phyloP scores from a whole-genome alignment of 1,140 invertebrate genomes.

The Sycophaga agraensis region DNA sequence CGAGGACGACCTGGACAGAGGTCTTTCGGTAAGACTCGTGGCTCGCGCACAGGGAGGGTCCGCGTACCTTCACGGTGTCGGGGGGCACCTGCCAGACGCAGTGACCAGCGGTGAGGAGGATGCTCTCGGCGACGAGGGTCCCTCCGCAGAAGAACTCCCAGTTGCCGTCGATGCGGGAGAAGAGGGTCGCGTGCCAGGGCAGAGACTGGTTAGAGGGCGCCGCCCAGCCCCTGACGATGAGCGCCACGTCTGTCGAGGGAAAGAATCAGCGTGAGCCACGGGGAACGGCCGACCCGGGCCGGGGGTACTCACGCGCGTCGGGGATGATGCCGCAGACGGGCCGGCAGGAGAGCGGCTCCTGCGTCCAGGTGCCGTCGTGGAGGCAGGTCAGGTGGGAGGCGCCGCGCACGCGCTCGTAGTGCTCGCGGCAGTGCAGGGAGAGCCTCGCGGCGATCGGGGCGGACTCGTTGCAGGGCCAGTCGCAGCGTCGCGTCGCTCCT shows the following conservation, averaged over 20 bases:
- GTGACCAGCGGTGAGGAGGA: constrained; percentile 54
- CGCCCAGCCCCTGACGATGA: constrained; percentile 50
- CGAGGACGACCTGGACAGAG: constrained; percentile 37
- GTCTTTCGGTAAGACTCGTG: too few relatives aligned
- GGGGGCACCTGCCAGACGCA: constrained; percentile 51
- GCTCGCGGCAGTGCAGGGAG: constrained; percentile 43
- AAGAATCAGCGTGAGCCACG: too few relatives aligned
- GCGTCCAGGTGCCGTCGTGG: constrained; percentile 51
- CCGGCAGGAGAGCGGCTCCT: constrained; percentile 43
- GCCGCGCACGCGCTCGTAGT: constrained; percentile 40
- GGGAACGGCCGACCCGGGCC: too few relatives aligned
- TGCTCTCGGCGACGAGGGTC: constrained; percentile 48
- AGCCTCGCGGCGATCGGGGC: constrained; percentile 42
- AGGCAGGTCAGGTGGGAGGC: constrained; percentile 42
- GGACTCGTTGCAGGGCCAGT: constrained; percentile 40
- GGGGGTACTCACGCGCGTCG: too few relatives aligned
- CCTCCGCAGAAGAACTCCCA: constrained; percentile 55
- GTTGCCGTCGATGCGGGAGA: constrained; percentile 39
- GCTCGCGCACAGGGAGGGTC: too few relatives aligned
- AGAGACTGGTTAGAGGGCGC: constrained; percentile 30
- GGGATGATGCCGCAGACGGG: constrained; percentile 40
- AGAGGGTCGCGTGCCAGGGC: constrained; percentile 54
- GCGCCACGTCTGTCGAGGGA: too few relatives aligned
- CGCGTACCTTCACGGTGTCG: constrained; percentile 35
- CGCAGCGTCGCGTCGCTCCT: constrained; percentile 37